phyloP scores from a whole-genome alignment of 2,797 vertebrate species.

The Ctenosaura bakeri region DNA sequence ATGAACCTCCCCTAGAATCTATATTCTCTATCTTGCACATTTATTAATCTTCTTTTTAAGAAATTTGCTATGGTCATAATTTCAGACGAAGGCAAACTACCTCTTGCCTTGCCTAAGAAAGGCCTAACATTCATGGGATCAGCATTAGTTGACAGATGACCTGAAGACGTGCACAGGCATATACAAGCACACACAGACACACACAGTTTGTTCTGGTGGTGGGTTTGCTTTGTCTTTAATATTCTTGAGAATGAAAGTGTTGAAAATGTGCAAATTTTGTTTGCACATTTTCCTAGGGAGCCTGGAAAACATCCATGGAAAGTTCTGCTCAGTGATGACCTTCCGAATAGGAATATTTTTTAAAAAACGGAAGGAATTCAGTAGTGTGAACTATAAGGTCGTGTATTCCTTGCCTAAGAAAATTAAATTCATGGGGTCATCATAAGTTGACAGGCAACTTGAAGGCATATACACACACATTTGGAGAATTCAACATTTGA shows the following conservation, averaged over 20 bases:
- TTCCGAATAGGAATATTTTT: background rate
- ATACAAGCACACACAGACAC: too few relatives aligned
- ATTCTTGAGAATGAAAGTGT: background rate
- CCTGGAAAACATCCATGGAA: slow-evolving; percentile 24
- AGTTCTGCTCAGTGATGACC: background rate
- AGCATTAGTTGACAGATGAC: too few relatives aligned
- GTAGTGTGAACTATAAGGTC: background rate
- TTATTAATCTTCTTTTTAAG: too few relatives aligned
- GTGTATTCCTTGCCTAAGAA: background rate
- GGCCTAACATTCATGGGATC: too few relatives aligned
- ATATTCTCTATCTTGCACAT: too few relatives aligned
- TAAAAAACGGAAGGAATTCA: background rate
- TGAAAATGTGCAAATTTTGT: background rate
- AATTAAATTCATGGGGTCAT: too few relatives aligned
- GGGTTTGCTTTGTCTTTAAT: background rate
- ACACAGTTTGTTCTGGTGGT: background rate
- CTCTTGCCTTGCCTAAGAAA: too few relatives aligned
- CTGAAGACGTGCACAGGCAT: too few relatives aligned
- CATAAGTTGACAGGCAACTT: background rate
- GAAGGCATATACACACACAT: background rate
- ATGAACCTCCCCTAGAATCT: too few relatives aligned
- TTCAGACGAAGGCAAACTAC: too few relatives aligned
- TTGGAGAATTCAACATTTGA: background rate
- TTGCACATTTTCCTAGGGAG: background rate
- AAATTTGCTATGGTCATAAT: too few relatives aligned